Evolutionary conservation across 2,797 vertebrate species (phyloP).

Genomic region (Crenichthys baileyi): DNA sequence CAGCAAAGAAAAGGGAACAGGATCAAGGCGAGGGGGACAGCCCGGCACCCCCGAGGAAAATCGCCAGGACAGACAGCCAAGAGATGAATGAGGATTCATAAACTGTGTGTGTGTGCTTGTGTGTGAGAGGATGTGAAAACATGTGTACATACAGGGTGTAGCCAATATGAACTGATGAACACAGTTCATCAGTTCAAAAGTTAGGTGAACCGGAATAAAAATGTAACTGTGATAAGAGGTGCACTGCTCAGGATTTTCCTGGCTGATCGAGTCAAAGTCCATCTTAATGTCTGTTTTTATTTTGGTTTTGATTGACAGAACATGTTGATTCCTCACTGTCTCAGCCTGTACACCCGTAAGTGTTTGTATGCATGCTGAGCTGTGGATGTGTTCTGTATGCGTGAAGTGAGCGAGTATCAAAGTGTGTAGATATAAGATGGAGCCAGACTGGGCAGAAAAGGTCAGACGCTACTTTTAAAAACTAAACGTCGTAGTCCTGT

Average conservation of each 20-base stretch:
- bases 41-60: slow-evolving; percentile 85
- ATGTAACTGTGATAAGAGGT: slow-evolving; percentile 10
- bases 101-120: slow-evolving; percentile 30
- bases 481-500: slow-evolving; percentile 57
- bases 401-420: slow-evolving; percentile 39
- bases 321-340: slow-evolving; percentile 46
- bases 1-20: slow-evolving; percentile 87
- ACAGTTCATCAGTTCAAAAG: too few species aligned
- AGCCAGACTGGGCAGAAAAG: slow-evolving; percentile 50
- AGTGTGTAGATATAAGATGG: slow-evolving; percentile 42
- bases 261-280: slow-evolving; percentile 14
- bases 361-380: slow-evolving; percentile 58
- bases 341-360: slow-evolving; percentile 19
- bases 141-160: slow-evolving; percentile 40
- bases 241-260: slow-evolving; percentile 29
- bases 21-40: slow-evolving; percentile 84
- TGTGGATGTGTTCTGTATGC: slow-evolving; percentile 49
- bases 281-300: slow-evolving; percentile 11
- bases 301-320: neutral
- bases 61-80: slow-evolving; percentile 87
- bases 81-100: slow-evolving; percentile 89
- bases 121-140: slow-evolving; percentile 10
- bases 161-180: slow-evolving; percentile 45
- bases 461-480: slow-evolving; percentile 55
- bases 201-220: slow-evolving; percentile 25